Evolutionary conservation across 2,888 invertebrate genomes (phyloP).

Genomic region (Lycocerus yunnanus): DNA sequence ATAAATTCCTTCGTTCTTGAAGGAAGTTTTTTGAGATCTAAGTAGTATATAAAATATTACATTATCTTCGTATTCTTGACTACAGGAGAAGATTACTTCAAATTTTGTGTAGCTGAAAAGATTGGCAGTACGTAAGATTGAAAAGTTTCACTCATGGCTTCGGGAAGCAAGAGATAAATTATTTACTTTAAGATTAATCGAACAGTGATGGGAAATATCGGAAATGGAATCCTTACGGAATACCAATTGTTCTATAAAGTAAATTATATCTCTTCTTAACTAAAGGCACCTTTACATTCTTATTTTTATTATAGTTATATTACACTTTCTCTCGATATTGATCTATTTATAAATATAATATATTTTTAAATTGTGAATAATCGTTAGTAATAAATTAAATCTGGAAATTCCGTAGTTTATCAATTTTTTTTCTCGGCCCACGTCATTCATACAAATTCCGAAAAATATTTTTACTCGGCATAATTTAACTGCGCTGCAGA

Average conservation of each 20-base stretch:
- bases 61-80: not conserved
- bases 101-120: constrained; percentile 4
- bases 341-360: not conserved
- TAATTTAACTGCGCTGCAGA: too few species aligned
- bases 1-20: constrained; percentile 6
- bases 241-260: constrained; percentile 4
- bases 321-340: not conserved
- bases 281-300: not conserved
- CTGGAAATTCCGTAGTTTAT: too few species aligned
- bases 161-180: constrained; percentile 15
- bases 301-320: not conserved
- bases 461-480: too few species aligned
- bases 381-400: too few species aligned
- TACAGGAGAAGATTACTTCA: constrained; percentile 4
- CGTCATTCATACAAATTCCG: too few species aligned
- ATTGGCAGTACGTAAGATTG: constrained; percentile 9
- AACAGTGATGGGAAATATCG: not conserved
- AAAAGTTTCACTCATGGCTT: not conserved
- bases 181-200: constrained; percentile 14
- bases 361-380: too few species aligned
- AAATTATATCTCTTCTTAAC: not conserved
- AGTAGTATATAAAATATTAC: constrained; percentile 4
- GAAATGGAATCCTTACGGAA: constrained; percentile 12
- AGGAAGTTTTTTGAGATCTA: constrained; percentile 7
- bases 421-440: too few species aligned